Base-by-base conservation (phyloP, 2,888 invertebrate genomes). In the Anarsia innoxiella region DNA sequence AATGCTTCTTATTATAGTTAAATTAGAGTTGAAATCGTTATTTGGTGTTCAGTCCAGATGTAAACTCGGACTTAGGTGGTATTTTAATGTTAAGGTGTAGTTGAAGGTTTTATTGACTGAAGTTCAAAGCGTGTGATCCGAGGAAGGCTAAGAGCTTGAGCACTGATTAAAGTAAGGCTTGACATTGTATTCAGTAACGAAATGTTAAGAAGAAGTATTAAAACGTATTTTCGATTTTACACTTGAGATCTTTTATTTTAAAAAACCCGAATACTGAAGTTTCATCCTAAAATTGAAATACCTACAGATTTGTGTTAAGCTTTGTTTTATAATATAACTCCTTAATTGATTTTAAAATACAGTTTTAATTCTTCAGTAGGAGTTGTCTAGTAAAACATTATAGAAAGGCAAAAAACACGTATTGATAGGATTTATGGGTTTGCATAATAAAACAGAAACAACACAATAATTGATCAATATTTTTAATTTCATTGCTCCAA, bases 401-500 rank as follows among this genome's bases (percentile, higher is more conserved):
- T n/a, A n/a, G n/a, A n/a, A n/a, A n/a, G n/a, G n/a, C n/a, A n/a
- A n/a, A n/a, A n/a, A n/a, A n/a, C n/a, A n/a, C n/a, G n/a, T n/a
- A n/a, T n/a, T n/a, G n/a, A n/a, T n/a, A n/a, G n/a, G n/a, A n/a
- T n/a, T n/a, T n/a, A n/a, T n/a, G n/a, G n/a, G n/a, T n/a, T n/a
- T n/a, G n/a, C n/a, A n/a, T n/a, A n/a, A n/a, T n/a, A n/a, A n/a
- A n/a, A n/a, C n/a, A n/a, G n/a, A 34, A 27, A 28, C 15, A 28
- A 23, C 23, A 23, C 23, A 13, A 12, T 63, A 60, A 70, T 79
- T 77, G 72, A 69, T 73, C 75, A 79, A 74, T 78, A 78, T 82
- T 84, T n/a, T 83, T 79, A 82, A 79, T 83, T 77, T 65, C 79
- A 80, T 80, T 79, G 78, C 69, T 80, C 70, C 80, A 83, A 83